A percentile compares a stretch with the other conserved stretches of the same genome.
These are phyloP conservation scores for Psettodes erumei DNA, from an alignment of 2,113 vertebrate genomes.

Conservation along the genomic window DNA sequence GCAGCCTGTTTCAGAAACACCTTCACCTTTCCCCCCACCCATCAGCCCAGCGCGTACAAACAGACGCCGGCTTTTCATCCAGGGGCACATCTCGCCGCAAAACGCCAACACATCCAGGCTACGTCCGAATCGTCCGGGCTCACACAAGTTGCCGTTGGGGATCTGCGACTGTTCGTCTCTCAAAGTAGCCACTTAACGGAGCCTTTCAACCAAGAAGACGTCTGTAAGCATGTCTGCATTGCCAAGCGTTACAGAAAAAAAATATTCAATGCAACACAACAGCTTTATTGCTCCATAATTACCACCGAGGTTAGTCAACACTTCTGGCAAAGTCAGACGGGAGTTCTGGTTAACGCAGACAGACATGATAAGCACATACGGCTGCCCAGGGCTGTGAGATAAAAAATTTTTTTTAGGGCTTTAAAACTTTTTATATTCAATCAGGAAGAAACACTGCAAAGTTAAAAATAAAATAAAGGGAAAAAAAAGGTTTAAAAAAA, in stretches of 20 bases:
- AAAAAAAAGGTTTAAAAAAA: no score
- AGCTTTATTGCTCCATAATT: not conserved
- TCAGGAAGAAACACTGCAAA: not conserved
- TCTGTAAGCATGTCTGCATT: not conserved
- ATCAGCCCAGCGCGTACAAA: not conserved
- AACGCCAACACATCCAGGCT: not conserved
- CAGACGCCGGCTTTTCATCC: not conserved
- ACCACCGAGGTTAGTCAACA: not conserved
- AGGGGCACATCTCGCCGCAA: not conserved
- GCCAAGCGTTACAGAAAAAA: conserved; percentile 9
- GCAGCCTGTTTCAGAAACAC: not conserved
- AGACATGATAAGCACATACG: not conserved
- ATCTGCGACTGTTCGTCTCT: no score
- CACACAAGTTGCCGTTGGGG: not conserved
- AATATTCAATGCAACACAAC: not conserved
- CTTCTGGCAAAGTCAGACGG: not conserved
- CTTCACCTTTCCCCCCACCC: not conserved
- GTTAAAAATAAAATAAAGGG: no score
- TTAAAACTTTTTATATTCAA: no score
- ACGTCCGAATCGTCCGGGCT: not conserved
- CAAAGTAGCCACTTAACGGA: no score
- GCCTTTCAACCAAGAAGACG: no score
- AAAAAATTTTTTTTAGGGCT: no score
- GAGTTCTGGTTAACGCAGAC: not conserved
- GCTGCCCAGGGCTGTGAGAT: not conserved